Conservation (phyloP, 1,140 invertebrate genomes). For the Drosophila persimilis region DNA sequence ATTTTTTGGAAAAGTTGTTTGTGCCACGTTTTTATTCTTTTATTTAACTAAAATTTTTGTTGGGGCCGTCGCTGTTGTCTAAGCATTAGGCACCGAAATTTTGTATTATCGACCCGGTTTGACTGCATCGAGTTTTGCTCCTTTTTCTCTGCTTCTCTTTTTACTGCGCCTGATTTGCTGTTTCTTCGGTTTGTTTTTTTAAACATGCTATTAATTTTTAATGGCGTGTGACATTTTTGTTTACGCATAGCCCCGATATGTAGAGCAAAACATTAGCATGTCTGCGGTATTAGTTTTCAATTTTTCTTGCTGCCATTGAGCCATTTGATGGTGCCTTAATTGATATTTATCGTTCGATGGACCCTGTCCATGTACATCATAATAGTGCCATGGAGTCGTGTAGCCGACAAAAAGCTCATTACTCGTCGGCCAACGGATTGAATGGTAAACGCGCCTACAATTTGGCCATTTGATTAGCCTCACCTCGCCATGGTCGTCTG, state of each 20-base stretch:
- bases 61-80: slow-evolving; percentile 31
- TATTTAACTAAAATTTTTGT: slow-evolving; percentile 49
- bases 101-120: slow-evolving; percentile 68
- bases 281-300: slow-evolving; percentile 58
- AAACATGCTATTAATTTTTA: slow-evolving; percentile 75
- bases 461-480: slow-evolving; percentile 61
- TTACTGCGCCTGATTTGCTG: slow-evolving; percentile 2
- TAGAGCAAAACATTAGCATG: slow-evolving; percentile 75
- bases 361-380: slow-evolving; percentile 55
- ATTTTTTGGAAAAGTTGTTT: slow-evolving; percentile 72
- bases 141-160: slow-evolving; percentile 51
- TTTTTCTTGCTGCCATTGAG: slow-evolving; percentile 65
- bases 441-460: slow-evolving; percentile 52
- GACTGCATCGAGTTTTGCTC: slow-evolving; percentile 56
- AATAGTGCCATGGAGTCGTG: slow-evolving; percentile 35
- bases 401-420: slow-evolving; percentile 49
- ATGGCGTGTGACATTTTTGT: slow-evolving; percentile 73
- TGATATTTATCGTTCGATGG: slow-evolving; percentile 57
- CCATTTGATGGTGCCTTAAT: slow-evolving; percentile 62
- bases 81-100: slow-evolving; percentile 44
- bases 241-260: slow-evolving; percentile 66
- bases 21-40: slow-evolving; percentile 57
- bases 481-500: slow-evolving; percentile 38
- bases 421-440: slow-evolving; percentile 12
- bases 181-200: slow-evolving; percentile 28